Evolutionary conservation across 30 jellyfish, hydroid and myxozoan species (phyloP).

Genomic region (Chironex yamaguchii): DNA sequence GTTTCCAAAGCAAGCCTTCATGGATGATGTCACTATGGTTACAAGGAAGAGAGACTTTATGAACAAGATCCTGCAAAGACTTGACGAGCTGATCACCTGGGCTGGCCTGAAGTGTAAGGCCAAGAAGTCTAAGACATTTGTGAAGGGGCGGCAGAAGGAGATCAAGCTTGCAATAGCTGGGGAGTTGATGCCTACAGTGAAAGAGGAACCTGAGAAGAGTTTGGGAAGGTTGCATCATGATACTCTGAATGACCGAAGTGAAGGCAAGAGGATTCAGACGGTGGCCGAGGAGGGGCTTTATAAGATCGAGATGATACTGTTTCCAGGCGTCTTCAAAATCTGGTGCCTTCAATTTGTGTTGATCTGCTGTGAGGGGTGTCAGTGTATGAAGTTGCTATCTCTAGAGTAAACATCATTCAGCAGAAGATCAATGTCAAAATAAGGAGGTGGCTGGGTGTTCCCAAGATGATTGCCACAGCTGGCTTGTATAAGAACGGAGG

Average conservation of each 20-base stretch:
- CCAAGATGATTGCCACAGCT: too few relatives aligned
- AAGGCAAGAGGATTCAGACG: not conserved
- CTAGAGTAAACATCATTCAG: too few relatives aligned
- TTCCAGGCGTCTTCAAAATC: not conserved
- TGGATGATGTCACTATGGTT: not conserved
- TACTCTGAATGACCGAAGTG: not conserved
- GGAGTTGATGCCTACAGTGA: not conserved
- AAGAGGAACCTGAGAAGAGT: not conserved
- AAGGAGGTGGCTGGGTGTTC: too few relatives aligned
- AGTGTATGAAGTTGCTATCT: too few relatives aligned
- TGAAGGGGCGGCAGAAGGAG: not conserved
- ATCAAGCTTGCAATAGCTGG: not conserved
- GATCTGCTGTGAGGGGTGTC: too few relatives aligned
- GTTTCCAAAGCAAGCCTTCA: not conserved
- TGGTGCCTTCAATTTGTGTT: not conserved
- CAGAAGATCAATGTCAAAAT: too few relatives aligned
- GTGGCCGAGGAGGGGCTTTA: not conserved
- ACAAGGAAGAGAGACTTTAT: not conserved
- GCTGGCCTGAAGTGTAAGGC: not conserved
- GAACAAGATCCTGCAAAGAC: not conserved
- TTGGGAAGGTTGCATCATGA: not conserved
- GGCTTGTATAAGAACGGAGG: not conserved
- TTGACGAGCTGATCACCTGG: conserved; percentile 2
- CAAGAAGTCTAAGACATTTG: not conserved
- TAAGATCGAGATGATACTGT: not conserved